Conservation (phyloP, 1,140 invertebrate species). For the Ctenoplectra terminalis region DNA sequence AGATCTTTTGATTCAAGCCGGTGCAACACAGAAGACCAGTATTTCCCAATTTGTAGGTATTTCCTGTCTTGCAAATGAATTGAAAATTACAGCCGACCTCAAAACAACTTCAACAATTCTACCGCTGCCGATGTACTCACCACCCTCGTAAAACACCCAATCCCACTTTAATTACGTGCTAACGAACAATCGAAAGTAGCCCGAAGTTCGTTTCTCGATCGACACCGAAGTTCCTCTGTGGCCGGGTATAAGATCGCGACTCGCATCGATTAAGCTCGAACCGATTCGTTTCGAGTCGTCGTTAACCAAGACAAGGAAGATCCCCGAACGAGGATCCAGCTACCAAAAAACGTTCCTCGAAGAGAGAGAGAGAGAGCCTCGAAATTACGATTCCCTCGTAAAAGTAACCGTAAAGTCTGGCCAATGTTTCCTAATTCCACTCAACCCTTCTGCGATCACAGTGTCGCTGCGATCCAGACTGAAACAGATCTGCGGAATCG, state of each 20-base stretch:
- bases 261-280: neutral
- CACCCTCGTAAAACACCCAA: neutral
- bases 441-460: conserved; percentile 20
- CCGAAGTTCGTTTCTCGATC: neutral
- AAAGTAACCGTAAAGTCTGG: conserved; percentile 35
- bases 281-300: neutral
- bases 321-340: neutral
- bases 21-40: too few species aligned
- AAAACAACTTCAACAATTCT: neutral
- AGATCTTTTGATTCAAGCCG: too few species aligned
- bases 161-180: neutral
- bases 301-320: neutral
- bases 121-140: neutral
- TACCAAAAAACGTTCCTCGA: neutral
- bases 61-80: too few species aligned
- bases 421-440: conserved; percentile 25
- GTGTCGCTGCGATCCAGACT: neutral
- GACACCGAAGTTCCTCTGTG: neutral
- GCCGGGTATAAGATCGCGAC: neutral
- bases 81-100: neutral
- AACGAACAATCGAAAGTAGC: neutral
- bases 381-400: conserved; percentile 25
- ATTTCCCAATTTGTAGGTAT: too few species aligned
- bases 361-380: too few species aligned
- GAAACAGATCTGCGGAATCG: conserved; percentile 35